Evolutionary conservation across 2,113 vertebrate species (phyloP).

Genomic region (Podilymbus podiceps): DNA sequence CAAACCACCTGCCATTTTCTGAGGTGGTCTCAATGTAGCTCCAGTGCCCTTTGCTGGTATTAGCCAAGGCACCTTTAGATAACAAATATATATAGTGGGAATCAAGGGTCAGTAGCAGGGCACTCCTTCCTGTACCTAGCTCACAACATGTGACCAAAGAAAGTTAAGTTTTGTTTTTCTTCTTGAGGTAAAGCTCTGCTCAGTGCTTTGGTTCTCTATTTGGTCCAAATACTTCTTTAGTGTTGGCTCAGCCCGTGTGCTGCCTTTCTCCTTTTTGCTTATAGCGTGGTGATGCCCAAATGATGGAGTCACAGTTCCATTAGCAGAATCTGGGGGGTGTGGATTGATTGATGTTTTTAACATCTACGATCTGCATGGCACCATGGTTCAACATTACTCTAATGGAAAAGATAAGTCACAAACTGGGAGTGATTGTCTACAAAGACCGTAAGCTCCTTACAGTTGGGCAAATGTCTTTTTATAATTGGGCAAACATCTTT

Average conservation of each 20-base stretch:
- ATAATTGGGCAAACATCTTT: neutral
- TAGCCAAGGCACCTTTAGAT: neutral
- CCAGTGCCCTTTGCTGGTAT: neutral
- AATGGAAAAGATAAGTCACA: neutral
- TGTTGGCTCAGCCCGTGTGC: neutral
- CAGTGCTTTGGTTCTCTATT: neutral
- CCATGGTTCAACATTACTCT: neutral
- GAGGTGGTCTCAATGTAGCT: neutral
- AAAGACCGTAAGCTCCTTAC: neutral
- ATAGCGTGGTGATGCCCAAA: neutral
- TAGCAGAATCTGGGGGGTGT: neutral
- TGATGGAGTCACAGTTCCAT: slow-evolving; percentile 21
- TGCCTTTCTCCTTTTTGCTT: neutral
- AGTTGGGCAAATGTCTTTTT: neutral
- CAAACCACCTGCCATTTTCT: neutral
- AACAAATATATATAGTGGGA: neutral
- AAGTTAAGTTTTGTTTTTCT: neutral
- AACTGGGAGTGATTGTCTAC: neutral
- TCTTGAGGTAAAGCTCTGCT: neutral
- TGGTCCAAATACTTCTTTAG: neutral
- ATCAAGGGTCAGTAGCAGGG: neutral
- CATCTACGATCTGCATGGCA: neutral
- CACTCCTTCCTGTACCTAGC: neutral
- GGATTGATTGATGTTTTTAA: neutral
- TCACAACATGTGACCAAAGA: neutral